Percentiles rank a stretch among this genome's conserved stretches.
Evolutionary conservation across 1,140 invertebrate species (phyloP).

Genomic region (Medauroidea extradentata): DNA sequence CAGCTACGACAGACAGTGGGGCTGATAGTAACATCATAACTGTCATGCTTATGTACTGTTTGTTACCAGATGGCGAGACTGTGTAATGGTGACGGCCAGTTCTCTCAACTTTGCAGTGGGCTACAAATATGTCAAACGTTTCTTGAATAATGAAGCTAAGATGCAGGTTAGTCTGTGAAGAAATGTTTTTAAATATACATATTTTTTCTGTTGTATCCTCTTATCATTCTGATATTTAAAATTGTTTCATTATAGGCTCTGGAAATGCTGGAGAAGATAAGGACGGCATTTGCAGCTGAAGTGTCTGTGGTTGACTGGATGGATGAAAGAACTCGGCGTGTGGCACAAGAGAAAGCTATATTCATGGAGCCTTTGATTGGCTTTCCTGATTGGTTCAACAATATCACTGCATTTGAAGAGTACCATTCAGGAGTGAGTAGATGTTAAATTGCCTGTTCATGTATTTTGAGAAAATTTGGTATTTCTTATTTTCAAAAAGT

Average conservation of each 20-base stretch:
- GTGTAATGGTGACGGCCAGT: constrained; percentile 50
- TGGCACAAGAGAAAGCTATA: constrained; percentile 54
- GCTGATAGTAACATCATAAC: too few relatives aligned
- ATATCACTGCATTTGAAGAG: constrained; percentile 47
- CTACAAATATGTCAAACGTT: constrained; percentile 51
- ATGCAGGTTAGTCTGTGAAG: constrained; percentile 21
- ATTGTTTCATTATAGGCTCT: constrained; percentile 21
- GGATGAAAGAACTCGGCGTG: constrained; percentile 50
- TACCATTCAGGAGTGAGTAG: constrained; percentile 42
- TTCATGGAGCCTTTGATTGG: constrained; percentile 59
- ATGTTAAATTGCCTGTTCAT: too few relatives aligned
- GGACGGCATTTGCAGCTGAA: constrained; percentile 50
- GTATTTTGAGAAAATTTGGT: too few relatives aligned
- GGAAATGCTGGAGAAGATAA: constrained; percentile 55
- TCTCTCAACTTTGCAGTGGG: constrained; percentile 56
- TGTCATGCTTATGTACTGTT: too few relatives aligned
- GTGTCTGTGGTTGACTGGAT: constrained; percentile 57
- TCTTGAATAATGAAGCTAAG: constrained; percentile 38
- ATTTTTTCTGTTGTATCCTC: not conserved
- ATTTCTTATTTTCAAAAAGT: too few relatives aligned
- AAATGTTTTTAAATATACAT: not conserved
- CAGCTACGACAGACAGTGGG: too few relatives aligned
- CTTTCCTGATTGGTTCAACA: constrained; percentile 58
- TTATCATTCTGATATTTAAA: not conserved
- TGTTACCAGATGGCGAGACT: constrained; percentile 49